Evolutionary conservation across 2,113 vertebrate genomes (phyloP), one percentile per base, ranked within the genome.

Genomic region (Oncorhynchus nerka): DNA sequence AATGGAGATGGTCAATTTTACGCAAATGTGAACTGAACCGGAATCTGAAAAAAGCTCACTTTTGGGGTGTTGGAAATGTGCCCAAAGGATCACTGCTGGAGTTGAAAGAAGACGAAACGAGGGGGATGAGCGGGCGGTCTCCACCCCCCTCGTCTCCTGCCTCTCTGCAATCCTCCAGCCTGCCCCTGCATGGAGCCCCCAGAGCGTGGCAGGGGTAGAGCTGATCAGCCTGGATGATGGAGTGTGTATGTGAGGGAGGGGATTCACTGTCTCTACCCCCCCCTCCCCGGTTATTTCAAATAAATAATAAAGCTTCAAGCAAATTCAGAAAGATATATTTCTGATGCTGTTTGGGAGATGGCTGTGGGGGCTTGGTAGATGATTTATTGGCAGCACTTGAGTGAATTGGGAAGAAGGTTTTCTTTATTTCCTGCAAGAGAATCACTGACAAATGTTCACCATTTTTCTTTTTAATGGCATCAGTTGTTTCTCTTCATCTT

Each of bases 201-300:
- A 28, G 7, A 68, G 67, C 3, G 15, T 32, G 11, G 32, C 32
- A 34, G 67, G 67, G 61, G 81, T 51, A 22, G 68, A 79, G 87
- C 87, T 86, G 85, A 76, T 90, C 83, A 93, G 95, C 92, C 91
- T 93, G 94, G 93, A 86, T 95, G 94, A 94, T 91, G 92, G 89
- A 90, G 92, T 62, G 59, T 24, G 59, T 62, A 4, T 8, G 19
- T 62, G 92, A 79, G 92, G 92, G 92, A 91, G 90, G 92, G 92
- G 92, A 79, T 92, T 92, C 87, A 93, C 94, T 93, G 94, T 94
- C 93, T 94, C 93, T 89, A 89, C 93, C 93, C 93, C 89, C 57
- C 93, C 93, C 93, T 88, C 45, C 93, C 67, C 51, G 39, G 66
- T 71, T 71, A 74, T 75, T 74, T 78, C 59, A 80, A 79, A 82